Evolutionary conservation across 2,797 vertebrate species (phyloP), one percentile per base, ranked within the genome.

Genomic region (Melanotaenia parkinsoni): DNA sequence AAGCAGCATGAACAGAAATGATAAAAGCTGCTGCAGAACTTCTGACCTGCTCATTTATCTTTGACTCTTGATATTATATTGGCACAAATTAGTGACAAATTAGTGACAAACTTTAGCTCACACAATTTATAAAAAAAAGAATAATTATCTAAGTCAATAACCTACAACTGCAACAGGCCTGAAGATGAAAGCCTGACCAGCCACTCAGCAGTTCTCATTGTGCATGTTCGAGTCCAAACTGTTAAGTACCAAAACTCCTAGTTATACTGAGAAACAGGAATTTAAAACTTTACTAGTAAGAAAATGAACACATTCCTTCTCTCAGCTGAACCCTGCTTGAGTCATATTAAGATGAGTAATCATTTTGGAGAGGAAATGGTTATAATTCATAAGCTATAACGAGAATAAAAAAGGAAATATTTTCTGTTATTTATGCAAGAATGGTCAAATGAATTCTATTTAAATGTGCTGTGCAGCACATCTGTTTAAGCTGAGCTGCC

Each of bases 331-430:
- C 18, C 30, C 16, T 59, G n/a, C n/a, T 26, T 83, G 58, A 73
- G 24, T 22, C 40, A 63, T 9, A 60, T 72, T 57, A 30, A 30
- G 47, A 62, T 78, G 73, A 82, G 54, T 76, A 63, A 79, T 79
- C 43, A 14, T 69, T 7, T 64, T 28, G 32, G 11, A 68, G 62
- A 76, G 63, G 56, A 79, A 78, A 65, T 51, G 11, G 6, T 20
- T 28, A 11, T 1, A 63, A 22, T 18, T 12, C 2, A 2, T 54
- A 24, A 28, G n/a, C 47, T 50, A 2, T 40, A 33, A 4, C 4
- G 40, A 58, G 33, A 70, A 18, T 22, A 66, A 56, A 9, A 58
- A 1, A 30, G 4, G 28, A 24, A 20, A 18, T 58, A 71, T 53
- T 58, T 13, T 62, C n/a, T 54, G 7, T 28, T 30, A 56, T 47